Conservation (phyloP, 2,113 vertebrate species). For the Poecile atricapillus region DNA sequence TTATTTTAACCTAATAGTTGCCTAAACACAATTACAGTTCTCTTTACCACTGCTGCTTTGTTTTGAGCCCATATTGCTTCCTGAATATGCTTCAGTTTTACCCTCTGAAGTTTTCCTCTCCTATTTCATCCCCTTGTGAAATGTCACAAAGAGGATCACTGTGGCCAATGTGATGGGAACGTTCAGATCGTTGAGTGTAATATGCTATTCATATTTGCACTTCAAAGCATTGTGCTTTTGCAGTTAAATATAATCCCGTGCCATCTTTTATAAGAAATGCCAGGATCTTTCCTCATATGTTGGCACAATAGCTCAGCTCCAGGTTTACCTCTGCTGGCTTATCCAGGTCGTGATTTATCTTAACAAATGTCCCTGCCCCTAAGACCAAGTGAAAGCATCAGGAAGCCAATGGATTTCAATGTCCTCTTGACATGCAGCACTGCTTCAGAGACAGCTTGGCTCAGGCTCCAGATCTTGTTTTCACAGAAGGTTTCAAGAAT, state of each 20-base stretch:
- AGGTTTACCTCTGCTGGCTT: not conserved
- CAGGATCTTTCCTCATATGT: not conserved
- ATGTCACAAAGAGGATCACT: not conserved
- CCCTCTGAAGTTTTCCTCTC: not conserved
- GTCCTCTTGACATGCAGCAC: not conserved
- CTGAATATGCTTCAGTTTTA: not conserved
- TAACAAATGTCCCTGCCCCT: not conserved
- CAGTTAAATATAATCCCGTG: not conserved
- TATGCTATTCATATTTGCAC: not conserved
- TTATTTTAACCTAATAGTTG: constrained; percentile 46
- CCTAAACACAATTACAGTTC: not conserved
- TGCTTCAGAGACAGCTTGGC: not conserved
- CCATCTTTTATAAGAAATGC: not conserved
- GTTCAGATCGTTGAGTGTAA: not conserved
- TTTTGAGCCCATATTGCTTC: not conserved
- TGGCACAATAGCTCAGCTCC: not conserved
- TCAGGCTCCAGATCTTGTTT: constrained; percentile 21
- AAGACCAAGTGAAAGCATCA: not conserved
- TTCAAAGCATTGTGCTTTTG: not conserved
- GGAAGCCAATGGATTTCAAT: not conserved
- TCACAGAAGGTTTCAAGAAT: constrained; percentile 11
- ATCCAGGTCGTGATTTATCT: not conserved
- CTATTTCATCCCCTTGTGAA: not conserved
- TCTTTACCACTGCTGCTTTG: not conserved
- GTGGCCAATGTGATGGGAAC: not conserved